These are phyloP conservation scores for Zelleria hepariella DNA, from an alignment of 2,888 invertebrate genomes.

Conservation along the genomic window DNA sequence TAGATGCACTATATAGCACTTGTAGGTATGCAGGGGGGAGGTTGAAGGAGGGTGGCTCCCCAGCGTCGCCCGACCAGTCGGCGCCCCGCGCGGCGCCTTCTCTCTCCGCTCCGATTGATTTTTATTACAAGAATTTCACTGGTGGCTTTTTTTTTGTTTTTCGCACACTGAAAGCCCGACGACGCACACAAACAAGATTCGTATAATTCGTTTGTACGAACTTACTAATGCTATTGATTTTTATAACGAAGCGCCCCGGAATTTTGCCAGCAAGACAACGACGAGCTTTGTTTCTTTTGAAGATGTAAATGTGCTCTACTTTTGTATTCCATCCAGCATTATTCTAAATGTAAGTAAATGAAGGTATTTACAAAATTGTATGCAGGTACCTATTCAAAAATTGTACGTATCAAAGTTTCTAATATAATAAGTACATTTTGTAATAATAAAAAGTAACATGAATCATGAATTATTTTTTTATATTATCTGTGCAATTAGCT, in stretches of 20 bases:
- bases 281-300: background rate
- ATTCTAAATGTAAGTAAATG: background rate
- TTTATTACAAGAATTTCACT: slow-evolving; percentile 72
- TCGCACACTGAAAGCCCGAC: slow-evolving; percentile 50
- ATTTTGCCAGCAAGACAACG: background rate
- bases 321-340: background rate
- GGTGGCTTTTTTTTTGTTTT: slow-evolving; percentile 63
- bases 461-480: no score
- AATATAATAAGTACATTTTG: no score
- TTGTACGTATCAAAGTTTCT: no score
- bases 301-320: background rate
- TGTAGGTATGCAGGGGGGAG: slow-evolving; percentile 39
- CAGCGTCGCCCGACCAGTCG: slow-evolving; percentile 52
- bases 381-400: background rate
- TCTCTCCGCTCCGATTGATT: slow-evolving; percentile 72
- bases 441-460: no score
- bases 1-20: slow-evolving; percentile 45
- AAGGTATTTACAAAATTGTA: background rate
- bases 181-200: slow-evolving; percentile 61
- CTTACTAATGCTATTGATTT: slow-evolving; percentile 72
- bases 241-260: slow-evolving; percentile 53
- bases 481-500: no score
- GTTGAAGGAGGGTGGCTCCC: slow-evolving; percentile 27
- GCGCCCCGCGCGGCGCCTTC: slow-evolving; percentile 66
- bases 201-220: slow-evolving; percentile 71